Evolutionary conservation across 2,797 vertebrate species (phyloP).

Genomic region (Coendou prehensilis): DNA sequence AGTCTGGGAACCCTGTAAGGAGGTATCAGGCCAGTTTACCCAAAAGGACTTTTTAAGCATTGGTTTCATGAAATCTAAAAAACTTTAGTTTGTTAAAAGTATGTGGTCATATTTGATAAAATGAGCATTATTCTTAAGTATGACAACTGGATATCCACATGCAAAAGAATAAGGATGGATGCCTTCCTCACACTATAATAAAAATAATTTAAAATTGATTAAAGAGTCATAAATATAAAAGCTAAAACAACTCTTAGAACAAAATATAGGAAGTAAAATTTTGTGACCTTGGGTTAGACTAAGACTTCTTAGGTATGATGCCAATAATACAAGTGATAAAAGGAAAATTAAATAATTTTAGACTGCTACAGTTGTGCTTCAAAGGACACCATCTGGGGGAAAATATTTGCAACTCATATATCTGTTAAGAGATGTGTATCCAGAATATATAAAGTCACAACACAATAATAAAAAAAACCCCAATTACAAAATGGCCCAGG

Average conservation of each 20-base stretch:
- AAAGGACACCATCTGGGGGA: neutral
- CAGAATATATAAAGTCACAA: neutral
- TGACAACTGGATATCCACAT: neutral
- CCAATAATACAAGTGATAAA: neutral
- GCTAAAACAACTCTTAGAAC: neutral
- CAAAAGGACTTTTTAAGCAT: neutral
- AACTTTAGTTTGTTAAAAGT: neutral
- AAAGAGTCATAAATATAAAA: neutral
- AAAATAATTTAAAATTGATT: conserved; percentile 17
- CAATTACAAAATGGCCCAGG: neutral
- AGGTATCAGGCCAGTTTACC: neutral
- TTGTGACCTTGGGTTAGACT: neutral
- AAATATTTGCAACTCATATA: conserved; percentile 22
- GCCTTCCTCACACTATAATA: neutral
- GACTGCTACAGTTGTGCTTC: neutral
- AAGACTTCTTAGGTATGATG: neutral
- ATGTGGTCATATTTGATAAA: conserved; percentile 5
- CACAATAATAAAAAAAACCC: neutral
- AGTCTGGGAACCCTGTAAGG: neutral
- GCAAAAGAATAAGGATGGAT: neutral
- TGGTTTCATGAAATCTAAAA: conserved; percentile 20
- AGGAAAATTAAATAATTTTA: neutral
- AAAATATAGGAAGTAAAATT: neutral
- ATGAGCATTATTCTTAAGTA: conserved; percentile 46
- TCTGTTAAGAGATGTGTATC: neutral